These are phyloP conservation scores for Gambusia yucatana DNA, from an alignment of 2,797 vertebrate genomes.

Conservation along the genomic window DNA sequence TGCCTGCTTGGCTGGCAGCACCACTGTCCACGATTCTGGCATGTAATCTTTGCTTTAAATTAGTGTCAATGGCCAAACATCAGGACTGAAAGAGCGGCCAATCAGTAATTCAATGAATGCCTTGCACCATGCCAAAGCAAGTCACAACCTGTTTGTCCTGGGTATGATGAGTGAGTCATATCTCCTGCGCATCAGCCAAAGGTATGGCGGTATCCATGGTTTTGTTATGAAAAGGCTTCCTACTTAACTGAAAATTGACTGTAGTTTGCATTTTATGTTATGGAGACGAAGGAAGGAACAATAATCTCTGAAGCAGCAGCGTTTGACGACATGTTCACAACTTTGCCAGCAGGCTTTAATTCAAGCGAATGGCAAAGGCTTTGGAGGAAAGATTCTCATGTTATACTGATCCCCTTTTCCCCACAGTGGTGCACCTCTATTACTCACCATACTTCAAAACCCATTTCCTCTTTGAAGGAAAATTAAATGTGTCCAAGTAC, in stretches of 20 bases:
- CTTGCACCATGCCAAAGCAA: conserved; percentile 53
- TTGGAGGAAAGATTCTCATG: conserved; percentile 66
- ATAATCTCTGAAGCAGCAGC: conserved; percentile 64
- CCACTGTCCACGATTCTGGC: conserved; percentile 50
- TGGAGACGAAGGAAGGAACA: conserved; percentile 65
- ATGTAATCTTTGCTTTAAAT: conserved; percentile 50
- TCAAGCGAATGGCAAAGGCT: conserved; percentile 53
- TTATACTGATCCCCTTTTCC: conserved; percentile 69
- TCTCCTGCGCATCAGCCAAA: conserved; percentile 49
- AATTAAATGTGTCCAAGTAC: conserved; percentile 62
- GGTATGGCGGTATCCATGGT: conserved; percentile 56
- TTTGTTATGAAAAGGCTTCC: conserved; percentile 60
- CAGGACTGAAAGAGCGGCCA: conserved; percentile 59
- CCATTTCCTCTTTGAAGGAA: conserved; percentile 52
- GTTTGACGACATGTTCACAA: conserved; percentile 63
- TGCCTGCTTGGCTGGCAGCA: conserved; percentile 39
- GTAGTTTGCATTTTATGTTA: conserved; percentile 42
- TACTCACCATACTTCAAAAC: conserved; percentile 65
- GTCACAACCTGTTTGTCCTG: conserved; percentile 56
- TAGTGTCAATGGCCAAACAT: conserved; percentile 44
- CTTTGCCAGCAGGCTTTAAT: conserved; percentile 49
- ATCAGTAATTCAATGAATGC: conserved; percentile 65
- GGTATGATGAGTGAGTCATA: conserved; percentile 65
- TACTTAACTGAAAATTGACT: conserved; percentile 41
- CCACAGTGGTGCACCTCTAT: conserved; percentile 61